Evolutionary conservation across 2,113 vertebrate genomes (phyloP).

Genomic region (Isichthys henryi): DNA sequence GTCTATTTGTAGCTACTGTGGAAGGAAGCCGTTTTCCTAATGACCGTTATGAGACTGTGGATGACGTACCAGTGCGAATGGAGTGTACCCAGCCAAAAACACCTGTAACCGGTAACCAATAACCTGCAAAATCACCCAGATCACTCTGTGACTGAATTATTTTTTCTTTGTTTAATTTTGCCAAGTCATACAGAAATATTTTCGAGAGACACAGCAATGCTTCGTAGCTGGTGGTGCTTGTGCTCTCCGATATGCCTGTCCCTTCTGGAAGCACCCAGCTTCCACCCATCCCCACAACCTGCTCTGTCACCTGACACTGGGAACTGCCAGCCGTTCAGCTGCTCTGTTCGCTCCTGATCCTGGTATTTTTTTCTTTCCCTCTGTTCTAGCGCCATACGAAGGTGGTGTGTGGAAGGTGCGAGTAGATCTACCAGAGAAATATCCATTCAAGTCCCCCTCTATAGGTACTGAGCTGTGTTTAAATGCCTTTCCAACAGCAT

Average conservation of each 20-base stretch:
- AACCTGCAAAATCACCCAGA: background rate
- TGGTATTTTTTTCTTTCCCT: background rate
- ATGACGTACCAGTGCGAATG: background rate
- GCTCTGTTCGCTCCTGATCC: background rate
- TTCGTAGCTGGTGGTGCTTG: background rate
- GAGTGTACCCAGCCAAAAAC: background rate
- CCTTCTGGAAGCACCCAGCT: background rate
- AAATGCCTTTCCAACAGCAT: background rate
- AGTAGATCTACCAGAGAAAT: constrained; percentile 99
- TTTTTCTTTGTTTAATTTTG: background rate
- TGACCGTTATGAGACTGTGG: background rate
- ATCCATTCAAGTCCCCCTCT: constrained; percentile 97
- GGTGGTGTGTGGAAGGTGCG: constrained; percentile 98
- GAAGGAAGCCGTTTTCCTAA: background rate
- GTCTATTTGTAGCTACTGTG: background rate
- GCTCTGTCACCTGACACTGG: too few relatives aligned
- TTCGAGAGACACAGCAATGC: background rate
- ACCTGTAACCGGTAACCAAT: too few relatives aligned
- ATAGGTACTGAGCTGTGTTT: constrained; percentile 70
- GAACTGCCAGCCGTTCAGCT: background rate
- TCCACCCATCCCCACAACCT: background rate
- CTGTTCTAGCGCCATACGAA: constrained; percentile 81
- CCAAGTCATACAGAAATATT: background rate
- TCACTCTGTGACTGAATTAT: background rate
- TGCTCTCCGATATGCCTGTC: background rate